Percentiles rank a stretch among this genome's conserved stretches.
These are phyloP conservation scores for Epinotia ramella DNA, from an alignment of 2,888 invertebrate genomes.

Conservation along the genomic window DNA sequence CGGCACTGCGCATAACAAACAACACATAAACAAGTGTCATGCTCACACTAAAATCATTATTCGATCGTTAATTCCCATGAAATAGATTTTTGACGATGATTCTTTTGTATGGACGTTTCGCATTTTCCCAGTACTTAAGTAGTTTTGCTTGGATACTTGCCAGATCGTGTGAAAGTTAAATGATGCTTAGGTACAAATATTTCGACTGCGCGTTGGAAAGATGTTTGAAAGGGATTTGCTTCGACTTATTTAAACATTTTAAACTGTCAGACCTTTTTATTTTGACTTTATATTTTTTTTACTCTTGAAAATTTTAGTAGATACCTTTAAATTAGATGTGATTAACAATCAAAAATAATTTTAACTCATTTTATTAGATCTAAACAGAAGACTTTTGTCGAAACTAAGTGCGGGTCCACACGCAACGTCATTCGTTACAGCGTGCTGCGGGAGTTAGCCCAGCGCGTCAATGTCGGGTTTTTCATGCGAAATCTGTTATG, in stretches of 20 bases:
- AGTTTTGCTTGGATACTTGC: slow-evolving; percentile 14
- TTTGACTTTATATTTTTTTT: background rate
- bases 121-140: slow-evolving; percentile 1
- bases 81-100: slow-evolving; percentile 9
- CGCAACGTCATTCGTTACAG: background rate
- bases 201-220: slow-evolving; percentile 2
- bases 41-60: slow-evolving; percentile 7
- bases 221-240: background rate
- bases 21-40: slow-evolving; percentile 14
- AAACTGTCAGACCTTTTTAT: too few species aligned
- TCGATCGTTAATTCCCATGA: slow-evolving; percentile 1
- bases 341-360: background rate
- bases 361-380: background rate
- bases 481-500: background rate
- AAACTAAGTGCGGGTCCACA: background rate
- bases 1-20: slow-evolving; percentile 37
- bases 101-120: slow-evolving; percentile 4
- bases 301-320: background rate
- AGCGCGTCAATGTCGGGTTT: too few species aligned
- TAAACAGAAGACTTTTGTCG: background rate
- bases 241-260: too few species aligned
- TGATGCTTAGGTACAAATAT: slow-evolving; percentile 26
- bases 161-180: slow-evolving; percentile 8
- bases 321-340: too few species aligned
- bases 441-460: background rate